Evolutionary conservation across 2,113 vertebrate species (phyloP), one percentile per base, ranked within the genome.

Genomic region (Mungos mungo): DNA sequence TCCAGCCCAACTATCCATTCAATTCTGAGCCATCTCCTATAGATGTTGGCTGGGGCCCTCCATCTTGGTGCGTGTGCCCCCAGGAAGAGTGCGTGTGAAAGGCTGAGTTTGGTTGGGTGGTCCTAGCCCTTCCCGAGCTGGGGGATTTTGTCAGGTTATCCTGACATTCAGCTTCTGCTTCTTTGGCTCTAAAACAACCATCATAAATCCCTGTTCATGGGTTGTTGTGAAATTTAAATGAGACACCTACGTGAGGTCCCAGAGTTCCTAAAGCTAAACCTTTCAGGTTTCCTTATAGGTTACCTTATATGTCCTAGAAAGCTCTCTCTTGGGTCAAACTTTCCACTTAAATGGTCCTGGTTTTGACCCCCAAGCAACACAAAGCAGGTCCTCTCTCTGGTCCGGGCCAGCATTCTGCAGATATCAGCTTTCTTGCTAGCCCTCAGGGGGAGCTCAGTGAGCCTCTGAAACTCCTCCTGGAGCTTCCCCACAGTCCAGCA

Each of bases 101-200:
- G 50, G 1, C 11, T 38, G 35, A 25, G 25, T 9, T 25, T 3
- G 5, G 3, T 1, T 4, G 7, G 12, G 1, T 2, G 12, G 6
- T 19, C 2, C 3, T 5, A 14, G 35, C 15, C 19, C 2, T 33
- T 31, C 33, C 29, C 10, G 25, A 10, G 65, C 33, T 7, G 16
- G n/a, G 47, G 7, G n/a, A 9, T 7, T 68, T 65, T 35, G 11
- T 45, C 14, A 35, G 19, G 23, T 45, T 27, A 15, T n/a, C 45
- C 84, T 72, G 10, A 35, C 35, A 11, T 7, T 3, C 19, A 18
- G 13, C 50, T 81, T 16, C 16, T 60, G 25, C 16, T 33, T 72
- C 10, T 27, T 8, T 1, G 0, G 45, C 13, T 77, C 83, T 72
- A 10, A 35, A 77, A 88, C 3, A 13, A 45, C 7, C 33, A 7